Base-by-base conservation (phyloP, 2,888 invertebrate species). In the Scaptomyza flava region DNA sequence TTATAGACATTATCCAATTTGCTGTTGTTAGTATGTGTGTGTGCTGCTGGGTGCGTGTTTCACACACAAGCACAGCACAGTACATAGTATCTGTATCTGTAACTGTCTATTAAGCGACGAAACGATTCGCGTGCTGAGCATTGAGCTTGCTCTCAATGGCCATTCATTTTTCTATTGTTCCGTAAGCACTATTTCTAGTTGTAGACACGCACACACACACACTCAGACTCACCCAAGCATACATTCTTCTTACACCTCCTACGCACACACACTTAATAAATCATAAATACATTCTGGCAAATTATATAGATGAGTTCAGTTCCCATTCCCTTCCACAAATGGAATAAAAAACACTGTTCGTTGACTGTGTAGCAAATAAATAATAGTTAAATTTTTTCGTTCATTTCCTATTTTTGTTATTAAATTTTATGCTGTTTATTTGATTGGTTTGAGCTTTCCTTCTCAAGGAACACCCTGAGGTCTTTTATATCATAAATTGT, bases 1-100 rank as follows among this genome's bases (percentile, higher is more conserved):
- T 84, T 84, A 84, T 84, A 84, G 89, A 84, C 84, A 89, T 84
- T 84, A 84, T 84, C 84, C 84, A 84, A 84, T 84, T 84, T 89
- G 89, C 79, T 79, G 71, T 80, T 73, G 56, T 52, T 43, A 41
- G 14, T 54, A 31, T 59, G 54, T 20, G 48, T 52, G 43, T 56
- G 62, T 58, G 53, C 52, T 53, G 62, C 27, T 63, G 69, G 47
- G 87, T 85, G 88, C 80, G 81, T 82, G 81, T 79, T 70, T 53
- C 36, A 23, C 42, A 53, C 53, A 14, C 31, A 30, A 30, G 17
- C 12, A 38, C 42, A 30, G 42, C 57, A 50, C 30, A 47, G 70
- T 73, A 6, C 5, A 27, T 27, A n/a, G n/a, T n/a, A 75, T 72
- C 69, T 72, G 72, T 87, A 87, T 78, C 81, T 72, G 68, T 84